A percentile compares a stretch with the other conserved stretches of the same genome.
phyloP scores from a whole-genome alignment of 2,888 invertebrate species.

The Portevinia maculata region DNA sequence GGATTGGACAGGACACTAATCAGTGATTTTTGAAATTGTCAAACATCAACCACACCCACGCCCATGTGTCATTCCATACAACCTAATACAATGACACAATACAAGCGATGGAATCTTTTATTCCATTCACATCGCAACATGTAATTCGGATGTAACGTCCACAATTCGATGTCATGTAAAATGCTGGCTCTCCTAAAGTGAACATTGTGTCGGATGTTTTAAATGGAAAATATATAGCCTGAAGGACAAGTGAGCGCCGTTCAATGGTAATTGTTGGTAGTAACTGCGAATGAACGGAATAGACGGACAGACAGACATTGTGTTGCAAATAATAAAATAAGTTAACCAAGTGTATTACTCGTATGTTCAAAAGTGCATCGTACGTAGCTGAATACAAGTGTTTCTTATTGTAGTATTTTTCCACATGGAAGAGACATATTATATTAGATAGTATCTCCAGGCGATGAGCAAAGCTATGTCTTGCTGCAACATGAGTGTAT shows the following conservation, averaged over 20 bases:
- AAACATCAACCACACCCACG: constrained; percentile 51
- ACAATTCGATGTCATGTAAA: constrained; percentile 66
- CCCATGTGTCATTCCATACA: constrained; percentile 21
- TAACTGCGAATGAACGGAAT: constrained; percentile 15
- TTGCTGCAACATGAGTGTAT: neutral
- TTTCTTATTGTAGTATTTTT: constrained; percentile 8
- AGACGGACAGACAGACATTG: constrained; percentile 53
- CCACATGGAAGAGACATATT: constrained; percentile 10
- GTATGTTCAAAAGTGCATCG: constrained; percentile 15
- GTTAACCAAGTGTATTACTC: constrained; percentile 36
- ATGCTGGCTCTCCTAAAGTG: constrained; percentile 49
- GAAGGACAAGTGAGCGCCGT: constrained; percentile 7
- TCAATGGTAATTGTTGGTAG: constrained; percentile 52
- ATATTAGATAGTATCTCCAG: neutral
- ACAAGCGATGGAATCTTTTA: constrained; percentile 63
- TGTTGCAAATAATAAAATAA: constrained; percentile 43
- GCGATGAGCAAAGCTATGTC: neutral
- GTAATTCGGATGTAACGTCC: constrained; percentile 64
- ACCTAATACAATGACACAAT: constrained; percentile 53
- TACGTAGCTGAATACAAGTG: constrained; percentile 8
- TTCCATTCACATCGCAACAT: constrained; percentile 60
- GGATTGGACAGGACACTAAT: constrained; percentile 52
- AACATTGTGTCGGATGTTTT: constrained; percentile 68
- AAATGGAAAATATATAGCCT: constrained; percentile 36
- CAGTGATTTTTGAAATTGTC: constrained; percentile 64